Evolutionary conservation across 2,797 vertebrate species (phyloP), one percentile per base, ranked within the genome.

Genomic region (Enteromius mattozi): DNA sequence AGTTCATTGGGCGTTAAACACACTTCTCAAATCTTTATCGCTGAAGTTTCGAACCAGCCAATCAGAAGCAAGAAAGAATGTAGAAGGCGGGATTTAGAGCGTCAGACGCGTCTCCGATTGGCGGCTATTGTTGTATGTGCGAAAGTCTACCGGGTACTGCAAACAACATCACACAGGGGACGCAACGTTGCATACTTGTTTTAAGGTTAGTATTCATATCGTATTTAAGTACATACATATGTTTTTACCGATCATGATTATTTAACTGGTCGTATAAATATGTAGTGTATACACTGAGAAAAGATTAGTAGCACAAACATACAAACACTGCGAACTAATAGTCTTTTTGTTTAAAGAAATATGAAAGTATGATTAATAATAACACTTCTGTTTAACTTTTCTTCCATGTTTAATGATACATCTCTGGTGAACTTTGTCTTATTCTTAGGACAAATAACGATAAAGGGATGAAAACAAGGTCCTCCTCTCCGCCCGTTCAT

Each of bases 401-500:
- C 9, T 19, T 19, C 9, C 70, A 13, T 54, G 37, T 42, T 21
- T 14, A 24, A 33, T 45, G 13, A 61, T 13, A n/a, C 27, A 74
- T 54, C 6, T 56, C 69, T 30, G 24, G 33, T 16, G 6, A 33
- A 51, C 16, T 42, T 51, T 45, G 27, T 54, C 17, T 6, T 9
- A n/a, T 35, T 17, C 3, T 45, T 35, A 42, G 24, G 12, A 54
- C 49, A 37, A 75, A 68, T 65, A 66, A 42, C 40, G 40, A 10
- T 42, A 42, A 70, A 92, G 91, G 83, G 85, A 99, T 99, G 97
- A 97, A 96, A 95, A 96, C 94, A 79, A 94, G 95, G 77, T 95
- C 95, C 89, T 93, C 95, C 42, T 94, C 96, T 72, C 94, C 96
- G 86, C 97, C 97, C 42, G 94, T 98, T 90, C 98, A 99, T 85